Percentiles rank a stretch among this genome's conserved stretches.
phyloP scores from a whole-genome alignment of 2,113 vertebrate genomes.

The Myodes glareolus region DNA sequence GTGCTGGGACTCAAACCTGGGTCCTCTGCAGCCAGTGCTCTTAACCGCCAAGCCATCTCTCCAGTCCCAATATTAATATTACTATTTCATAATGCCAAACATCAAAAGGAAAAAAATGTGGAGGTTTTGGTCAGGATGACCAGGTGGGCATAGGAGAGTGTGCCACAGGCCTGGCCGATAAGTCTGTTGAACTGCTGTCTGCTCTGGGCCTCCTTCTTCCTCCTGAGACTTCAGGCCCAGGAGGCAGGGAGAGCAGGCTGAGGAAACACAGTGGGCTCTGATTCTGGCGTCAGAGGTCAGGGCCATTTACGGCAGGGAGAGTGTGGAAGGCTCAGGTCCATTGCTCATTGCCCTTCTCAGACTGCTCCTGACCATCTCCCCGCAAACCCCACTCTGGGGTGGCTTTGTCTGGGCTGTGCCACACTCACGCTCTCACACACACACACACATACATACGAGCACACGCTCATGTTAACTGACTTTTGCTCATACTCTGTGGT shows the following conservation, averaged over 20 bases:
- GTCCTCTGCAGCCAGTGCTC: not conserved
- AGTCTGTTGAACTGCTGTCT: not conserved
- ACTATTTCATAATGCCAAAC: not conserved
- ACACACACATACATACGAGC: accelerated
- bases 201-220: too few relatives aligned
- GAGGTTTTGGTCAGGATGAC: too few relatives aligned
- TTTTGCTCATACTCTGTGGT: not conserved
- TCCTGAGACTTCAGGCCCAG: not conserved
- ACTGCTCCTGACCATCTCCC: too few relatives aligned
- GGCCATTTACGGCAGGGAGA: not conserved
- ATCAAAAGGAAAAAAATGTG: not conserved
- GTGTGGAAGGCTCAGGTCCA: not conserved
- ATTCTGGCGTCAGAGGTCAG: too few relatives aligned
- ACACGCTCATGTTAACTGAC: not conserved
- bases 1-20: not conserved
- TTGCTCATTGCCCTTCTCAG: not conserved
- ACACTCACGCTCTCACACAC: not conserved
- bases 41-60: not conserved
- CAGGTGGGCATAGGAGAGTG: not conserved
- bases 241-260: not conserved
- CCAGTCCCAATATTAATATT: not conserved
- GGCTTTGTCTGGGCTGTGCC: not conserved
- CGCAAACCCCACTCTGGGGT: not conserved
- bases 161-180: not conserved
- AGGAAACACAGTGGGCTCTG: not conserved